A percentile compares a stretch with the other conserved stretches of the same genome.
Evolutionary conservation across 2,888 invertebrate genomes (phyloP).

Genomic region (Sminthurides aquaticus): DNA sequence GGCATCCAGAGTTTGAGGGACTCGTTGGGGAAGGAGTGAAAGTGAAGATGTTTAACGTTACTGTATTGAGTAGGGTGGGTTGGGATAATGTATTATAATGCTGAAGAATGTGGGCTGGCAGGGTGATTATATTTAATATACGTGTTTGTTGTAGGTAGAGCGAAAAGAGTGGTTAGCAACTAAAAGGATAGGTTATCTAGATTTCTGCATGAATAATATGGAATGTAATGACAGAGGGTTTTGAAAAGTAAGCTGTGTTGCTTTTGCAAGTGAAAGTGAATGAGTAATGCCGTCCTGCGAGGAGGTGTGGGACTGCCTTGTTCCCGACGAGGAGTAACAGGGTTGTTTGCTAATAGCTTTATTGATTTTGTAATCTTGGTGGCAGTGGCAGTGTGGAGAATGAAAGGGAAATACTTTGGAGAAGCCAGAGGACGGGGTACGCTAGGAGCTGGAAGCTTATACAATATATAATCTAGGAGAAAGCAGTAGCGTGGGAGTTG

Average conservation of each 20-base stretch:
- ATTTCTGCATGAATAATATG: constrained; percentile 8
- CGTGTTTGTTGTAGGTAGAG: neutral
- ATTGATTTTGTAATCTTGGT: constrained; percentile 10
- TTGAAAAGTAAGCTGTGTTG: neutral
- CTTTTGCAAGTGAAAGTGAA: neutral
- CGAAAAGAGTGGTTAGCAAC: neutral
- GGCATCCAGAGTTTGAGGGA: too few relatives aligned
- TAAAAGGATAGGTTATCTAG: constrained; percentile 2
- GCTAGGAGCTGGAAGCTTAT: neutral
- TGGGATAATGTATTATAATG: neutral
- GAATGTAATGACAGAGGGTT: neutral
- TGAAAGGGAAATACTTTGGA: neutral
- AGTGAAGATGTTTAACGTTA: neutral
- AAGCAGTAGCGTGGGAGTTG: neutral
- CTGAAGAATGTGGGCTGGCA: neutral
- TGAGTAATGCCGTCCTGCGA: neutral
- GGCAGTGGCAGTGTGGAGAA: neutral
- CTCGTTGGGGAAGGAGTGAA: neutral
- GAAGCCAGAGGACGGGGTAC: neutral
- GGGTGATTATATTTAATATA: constrained; percentile 2
- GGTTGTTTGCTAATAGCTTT: constrained; percentile 6
- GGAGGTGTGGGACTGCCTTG: neutral
- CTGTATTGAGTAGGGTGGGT: too few relatives aligned
- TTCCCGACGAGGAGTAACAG: neutral
- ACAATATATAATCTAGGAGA: too few relatives aligned